Percentiles rank a stretch among this genome's conserved stretches.
Evolutionary conservation across 2,113 vertebrate genomes (phyloP).

Genomic region (Limnothrissa miodon): DNA sequence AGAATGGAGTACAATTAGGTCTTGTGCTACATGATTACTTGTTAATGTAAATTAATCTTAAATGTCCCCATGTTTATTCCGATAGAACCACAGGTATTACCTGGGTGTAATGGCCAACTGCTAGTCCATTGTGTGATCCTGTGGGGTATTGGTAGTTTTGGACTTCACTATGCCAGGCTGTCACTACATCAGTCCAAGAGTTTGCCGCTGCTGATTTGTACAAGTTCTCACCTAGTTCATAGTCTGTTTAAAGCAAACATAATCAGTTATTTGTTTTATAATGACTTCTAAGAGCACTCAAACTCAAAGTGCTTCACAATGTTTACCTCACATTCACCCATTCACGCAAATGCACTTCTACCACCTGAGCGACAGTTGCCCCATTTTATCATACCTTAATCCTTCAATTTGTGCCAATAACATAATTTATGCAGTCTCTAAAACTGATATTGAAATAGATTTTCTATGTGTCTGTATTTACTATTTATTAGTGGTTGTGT

Average conservation of each 20-base stretch:
- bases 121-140: constrained; percentile 23
- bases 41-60: neutral
- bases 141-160: constrained; percentile 47
- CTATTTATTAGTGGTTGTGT: neutral
- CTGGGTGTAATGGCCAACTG: constrained; percentile 67
- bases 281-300: too few species aligned
- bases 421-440: neutral
- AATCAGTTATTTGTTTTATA: constrained; percentile 21
- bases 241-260: constrained; percentile 47
- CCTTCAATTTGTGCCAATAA: neutral
- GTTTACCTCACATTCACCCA: too few species aligned
- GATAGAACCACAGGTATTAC: constrained; percentile 43
- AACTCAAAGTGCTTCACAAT: too few species aligned
- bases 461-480: neutral
- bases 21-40: neutral
- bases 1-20: neutral
- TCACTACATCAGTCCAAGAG: constrained; percentile 48
- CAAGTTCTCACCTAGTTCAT: constrained; percentile 66
- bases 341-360: too few species aligned
- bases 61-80: neutral
- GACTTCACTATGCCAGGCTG: constrained; percentile 58
- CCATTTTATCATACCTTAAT: neutral
- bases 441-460: neutral
- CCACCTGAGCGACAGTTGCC: too few species aligned
- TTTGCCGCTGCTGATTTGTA: neutral